These are phyloP conservation scores for Nannoperca obscura DNA, from an alignment of 2,797 vertebrate genomes.

Conservation along the genomic window DNA sequence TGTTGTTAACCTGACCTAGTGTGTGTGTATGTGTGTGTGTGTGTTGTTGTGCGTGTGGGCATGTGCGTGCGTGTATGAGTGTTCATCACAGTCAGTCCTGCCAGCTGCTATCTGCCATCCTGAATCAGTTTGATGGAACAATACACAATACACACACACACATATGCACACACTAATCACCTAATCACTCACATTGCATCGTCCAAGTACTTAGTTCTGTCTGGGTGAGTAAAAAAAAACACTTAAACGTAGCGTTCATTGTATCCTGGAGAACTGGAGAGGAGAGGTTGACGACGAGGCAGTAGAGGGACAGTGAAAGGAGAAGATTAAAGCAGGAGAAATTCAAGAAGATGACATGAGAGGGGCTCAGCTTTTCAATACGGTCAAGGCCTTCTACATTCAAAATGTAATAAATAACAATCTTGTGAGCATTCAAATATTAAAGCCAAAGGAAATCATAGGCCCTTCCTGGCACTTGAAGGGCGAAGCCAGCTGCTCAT, in stretches of 20 bases:
- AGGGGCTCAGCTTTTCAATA: slow-evolving; percentile 35
- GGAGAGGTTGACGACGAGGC: slow-evolving; percentile 13
- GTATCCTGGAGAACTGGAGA: slow-evolving; percentile 26
- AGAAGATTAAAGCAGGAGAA: slow-evolving; percentile 41
- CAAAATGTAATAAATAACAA: slow-evolving; percentile 42
- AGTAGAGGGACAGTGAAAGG: slow-evolving; percentile 25
- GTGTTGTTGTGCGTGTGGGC: not conserved
- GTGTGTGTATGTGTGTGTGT: slow-evolving; percentile 15
- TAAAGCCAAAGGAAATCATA: slow-evolving; percentile 30
- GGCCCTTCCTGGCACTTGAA: slow-evolving; percentile 20
- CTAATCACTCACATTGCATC: slow-evolving; percentile 53
- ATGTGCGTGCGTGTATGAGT: not conserved
- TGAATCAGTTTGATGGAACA: slow-evolving; percentile 61
- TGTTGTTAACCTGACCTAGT: slow-evolving; percentile 27
- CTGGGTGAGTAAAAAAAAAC: slow-evolving; percentile 50
- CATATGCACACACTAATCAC: slow-evolving; percentile 42
- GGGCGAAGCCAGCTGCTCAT: slow-evolving; percentile 20
- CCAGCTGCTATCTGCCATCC: slow-evolving; percentile 67
- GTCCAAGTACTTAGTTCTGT: slow-evolving; percentile 50
- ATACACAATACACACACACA: not conserved
- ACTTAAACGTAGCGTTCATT: slow-evolving; percentile 41
- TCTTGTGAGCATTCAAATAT: slow-evolving; percentile 35
- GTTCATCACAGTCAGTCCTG: slow-evolving; percentile 56
- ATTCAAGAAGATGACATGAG: slow-evolving; percentile 33
- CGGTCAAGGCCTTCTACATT: slow-evolving; percentile 34